Base-by-base conservation (phyloP, 1,140 invertebrate genomes). In the Scaptomyza hsui region DNA sequence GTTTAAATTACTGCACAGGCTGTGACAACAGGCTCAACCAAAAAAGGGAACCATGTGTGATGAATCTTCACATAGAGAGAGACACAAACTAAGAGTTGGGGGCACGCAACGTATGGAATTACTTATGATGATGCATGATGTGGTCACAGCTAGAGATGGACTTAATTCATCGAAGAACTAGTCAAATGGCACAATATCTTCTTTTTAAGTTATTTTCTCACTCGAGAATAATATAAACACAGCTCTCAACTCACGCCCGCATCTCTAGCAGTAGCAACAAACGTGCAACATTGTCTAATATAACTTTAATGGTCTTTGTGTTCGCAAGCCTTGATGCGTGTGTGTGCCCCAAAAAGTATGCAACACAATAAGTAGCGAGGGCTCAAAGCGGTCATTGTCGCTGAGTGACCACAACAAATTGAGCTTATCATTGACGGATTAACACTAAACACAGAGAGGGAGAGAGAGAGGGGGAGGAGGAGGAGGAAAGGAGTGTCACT, bases 401-500 rank as follows among this genome's bases (percentile, higher is more conserved):
- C 62, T 89, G 67, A 88, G 78, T 88, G 83, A 89, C 83, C 83
- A 85, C 83, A 88, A 79, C 83, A 88, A 88, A 88, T 88, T 88
- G 83, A 88, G 83, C 83, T 88, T 88, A 88, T 88, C 83, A 89
- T 88, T 89, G 83, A 88, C 83, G 83, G 83, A 88, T 88, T 88
- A 88, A 89, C 83, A 88, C 83, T 88, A 83, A 82, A 88, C 75
- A 88, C 75, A 82, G 67, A 56, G 73, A 37, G 79, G 72, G 1
- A 26, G 6, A 42, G 39, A 13, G 39, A 37, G 42, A 51, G 37
- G 49, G 59, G 56, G 21, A 32, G 45, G 42, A 10, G 21, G 10
- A 21, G 16, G 24, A 48, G 5, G 42, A 19, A 41, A 15, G 37
- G 26, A 29, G 26, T 29, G 13, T 48, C 80, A 83, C 75, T 83